Evolutionary conservation across 2,113 vertebrate species (phyloP).

Genomic region (Ctenomys sociabilis): DNA sequence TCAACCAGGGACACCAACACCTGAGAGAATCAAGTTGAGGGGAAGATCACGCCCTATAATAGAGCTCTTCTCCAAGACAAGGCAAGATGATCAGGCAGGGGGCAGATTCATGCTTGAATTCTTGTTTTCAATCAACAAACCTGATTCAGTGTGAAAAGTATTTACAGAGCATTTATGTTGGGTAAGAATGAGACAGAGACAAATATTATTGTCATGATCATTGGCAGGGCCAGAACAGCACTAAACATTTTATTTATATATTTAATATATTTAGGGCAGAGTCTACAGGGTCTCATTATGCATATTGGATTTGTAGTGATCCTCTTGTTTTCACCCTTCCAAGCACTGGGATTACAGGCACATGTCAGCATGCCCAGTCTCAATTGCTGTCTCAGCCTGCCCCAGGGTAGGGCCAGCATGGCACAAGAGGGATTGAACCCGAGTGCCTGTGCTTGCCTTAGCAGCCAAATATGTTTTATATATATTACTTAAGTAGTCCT

Average conservation of each 20-base stretch:
- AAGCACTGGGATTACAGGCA: no score
- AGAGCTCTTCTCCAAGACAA: not conserved
- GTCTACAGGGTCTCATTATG: no score
- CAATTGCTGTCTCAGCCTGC: no score
- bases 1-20: not conserved
- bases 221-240: not conserved
- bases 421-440: no score
- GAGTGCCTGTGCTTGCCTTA: no score
- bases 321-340: no score
- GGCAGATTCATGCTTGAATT: not conserved
- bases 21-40: not conserved
- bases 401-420: no score
- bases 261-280: no score
- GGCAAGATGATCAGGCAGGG: not conserved
- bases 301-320: no score
- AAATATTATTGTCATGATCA: fast-evolving
- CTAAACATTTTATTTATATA: no score
- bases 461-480: not conserved
- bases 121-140: not conserved
- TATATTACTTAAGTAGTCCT: not conserved
- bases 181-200: not conserved
- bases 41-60: not conserved
- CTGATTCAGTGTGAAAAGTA: not conserved
- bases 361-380: no score
- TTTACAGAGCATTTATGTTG: not conserved